Conservation (phyloP, 1,140 invertebrate species). For the Argopecten irradians region DNA sequence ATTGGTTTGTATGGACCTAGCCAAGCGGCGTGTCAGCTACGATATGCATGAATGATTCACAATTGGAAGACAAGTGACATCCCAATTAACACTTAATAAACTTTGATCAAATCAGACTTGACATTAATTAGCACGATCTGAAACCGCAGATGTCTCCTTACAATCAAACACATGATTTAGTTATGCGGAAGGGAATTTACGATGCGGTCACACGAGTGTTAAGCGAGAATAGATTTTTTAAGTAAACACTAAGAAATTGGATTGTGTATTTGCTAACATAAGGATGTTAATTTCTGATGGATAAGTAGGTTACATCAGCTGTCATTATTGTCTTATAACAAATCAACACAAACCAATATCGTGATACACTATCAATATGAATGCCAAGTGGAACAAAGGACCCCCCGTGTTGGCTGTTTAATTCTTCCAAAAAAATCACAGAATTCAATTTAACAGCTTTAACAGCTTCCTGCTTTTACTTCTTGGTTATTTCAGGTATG, state of each 20-base stretch:
- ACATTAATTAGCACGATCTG: neutral
- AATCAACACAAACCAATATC: too few relatives aligned
- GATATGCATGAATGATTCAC: neutral
- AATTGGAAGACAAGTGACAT: neutral
- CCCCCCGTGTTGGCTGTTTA: too few relatives aligned
- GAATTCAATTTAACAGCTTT: too few relatives aligned
- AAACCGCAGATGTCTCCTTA: neutral
- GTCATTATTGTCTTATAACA: too few relatives aligned
- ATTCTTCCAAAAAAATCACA: too few relatives aligned
- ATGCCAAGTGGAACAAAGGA: too few relatives aligned
- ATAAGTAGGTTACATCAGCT: too few relatives aligned
- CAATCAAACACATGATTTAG: neutral
- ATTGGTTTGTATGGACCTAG: neutral
- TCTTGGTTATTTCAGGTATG: too few relatives aligned
- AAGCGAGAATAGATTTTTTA: neutral
- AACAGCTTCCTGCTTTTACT: too few relatives aligned
- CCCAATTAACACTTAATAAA: neutral
- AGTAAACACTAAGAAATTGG: neutral
- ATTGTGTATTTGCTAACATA: neutral
- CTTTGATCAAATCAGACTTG: neutral
- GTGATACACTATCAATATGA: too few relatives aligned
- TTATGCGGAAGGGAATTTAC: constrained; percentile 2
- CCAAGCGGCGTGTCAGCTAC: neutral
- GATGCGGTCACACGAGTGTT: neutral
- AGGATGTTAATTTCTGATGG: too few relatives aligned